Conservation (phyloP, 2,113 vertebrate genomes). For the Callipepla squamata region DNA sequence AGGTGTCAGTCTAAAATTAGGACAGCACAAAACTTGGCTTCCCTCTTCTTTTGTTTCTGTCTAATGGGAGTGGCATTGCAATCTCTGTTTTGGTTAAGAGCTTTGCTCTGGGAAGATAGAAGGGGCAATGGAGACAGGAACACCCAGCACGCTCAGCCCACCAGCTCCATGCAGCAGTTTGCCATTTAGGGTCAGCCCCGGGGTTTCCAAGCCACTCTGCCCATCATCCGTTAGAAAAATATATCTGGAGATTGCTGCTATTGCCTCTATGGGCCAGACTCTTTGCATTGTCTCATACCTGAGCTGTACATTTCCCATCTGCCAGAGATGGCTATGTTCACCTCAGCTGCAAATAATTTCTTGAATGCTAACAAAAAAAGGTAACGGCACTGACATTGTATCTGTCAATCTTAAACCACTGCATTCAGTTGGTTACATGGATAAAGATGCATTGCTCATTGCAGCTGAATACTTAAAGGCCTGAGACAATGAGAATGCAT, state of each 20-base stretch:
- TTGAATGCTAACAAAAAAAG: not conserved
- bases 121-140: not conserved
- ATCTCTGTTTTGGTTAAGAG: not conserved
- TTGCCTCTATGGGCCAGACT: not conserved
- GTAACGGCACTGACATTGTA: not conserved
- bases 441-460: not conserved
- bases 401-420: not conserved
- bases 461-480: conserved; percentile 56
- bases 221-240: not conserved
- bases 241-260: not conserved
- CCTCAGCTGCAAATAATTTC: not conserved
- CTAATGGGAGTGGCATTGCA: not conserved
- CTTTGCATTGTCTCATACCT: not conserved
- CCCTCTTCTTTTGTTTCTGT: not conserved
- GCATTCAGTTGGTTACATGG: not conserved
- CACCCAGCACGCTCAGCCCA: not conserved
- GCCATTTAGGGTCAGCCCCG: not conserved
- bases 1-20: conserved; percentile 7
- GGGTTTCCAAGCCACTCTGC: not conserved
- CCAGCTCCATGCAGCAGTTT: not conserved
- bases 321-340: not conserved
- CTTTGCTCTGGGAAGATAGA: not conserved
- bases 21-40: not conserved
- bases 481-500: conserved; percentile 40
- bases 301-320: conserved; percentile 16